Evolutionary conservation across 2,113 vertebrate genomes (phyloP), one percentile per base, ranked within the genome.

Genomic region (Bucco capensis): DNA sequence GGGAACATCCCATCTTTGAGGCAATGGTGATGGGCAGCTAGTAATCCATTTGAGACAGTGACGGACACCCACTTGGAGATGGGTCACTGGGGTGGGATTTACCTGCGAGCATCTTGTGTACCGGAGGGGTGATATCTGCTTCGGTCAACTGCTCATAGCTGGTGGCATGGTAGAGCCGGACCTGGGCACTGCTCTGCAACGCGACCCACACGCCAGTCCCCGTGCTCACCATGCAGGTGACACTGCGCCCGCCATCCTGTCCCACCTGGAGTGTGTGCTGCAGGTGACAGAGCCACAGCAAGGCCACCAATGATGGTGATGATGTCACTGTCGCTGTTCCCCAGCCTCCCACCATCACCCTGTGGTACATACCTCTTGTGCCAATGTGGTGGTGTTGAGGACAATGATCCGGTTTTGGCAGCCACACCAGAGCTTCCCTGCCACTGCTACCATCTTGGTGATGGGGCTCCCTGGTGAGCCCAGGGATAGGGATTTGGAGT

Each of bases 101-200:
- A 99, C 99, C 99, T 83, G 99, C 99, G 0, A 99, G 97, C 99
- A 99, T 99, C 97, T 99, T 99, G 97, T 99, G 99, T 78, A 99
- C 99, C 0, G 99, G 99, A 2, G 99, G 99, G 6, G 99, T 99
- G 94, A 99, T 97, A 2, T 99, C 99, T 0, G 99, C 99, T 93
- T 99, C 99, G 0, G 98, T 97, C 96, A 99, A 96, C 96, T 98
- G 98, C 94, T 99, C 99, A 60, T 97, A 99, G 92, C 97, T 99
- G 95, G 97, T 97, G 88, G 98, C 95, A 11, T 99, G 98, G 97
- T 99, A 99, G 9, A 99, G 98, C 56, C 98, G 97, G 58, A 99
- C 98, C 75, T 98, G 98, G n/a, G 99, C 99, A 0, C 99, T 99
- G 92, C 99, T 98, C 96, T 99, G 99, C 72, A 99, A 83, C 0